Conservation (phyloP, 2,113 vertebrate species). For the Myiopsitta monachus region DNA sequence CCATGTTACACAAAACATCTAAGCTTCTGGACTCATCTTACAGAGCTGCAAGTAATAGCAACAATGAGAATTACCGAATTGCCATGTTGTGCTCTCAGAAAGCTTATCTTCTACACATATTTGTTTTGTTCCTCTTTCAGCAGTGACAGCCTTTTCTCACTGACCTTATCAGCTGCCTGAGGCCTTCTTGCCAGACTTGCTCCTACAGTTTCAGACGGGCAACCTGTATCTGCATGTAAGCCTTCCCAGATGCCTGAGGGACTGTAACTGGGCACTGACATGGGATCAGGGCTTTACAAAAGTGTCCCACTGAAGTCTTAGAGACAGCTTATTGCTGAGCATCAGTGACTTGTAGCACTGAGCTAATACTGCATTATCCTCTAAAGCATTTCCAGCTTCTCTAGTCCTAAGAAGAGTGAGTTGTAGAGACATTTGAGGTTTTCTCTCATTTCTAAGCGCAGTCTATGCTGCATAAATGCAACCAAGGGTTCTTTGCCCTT, state of each 20-base stretch:
- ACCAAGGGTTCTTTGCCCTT: fast-evolving
- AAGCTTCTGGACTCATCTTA: slow-evolving; percentile 23
- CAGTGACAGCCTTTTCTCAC: neutral
- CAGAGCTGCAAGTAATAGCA: neutral
- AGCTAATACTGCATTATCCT: neutral
- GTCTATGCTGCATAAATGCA: neutral
- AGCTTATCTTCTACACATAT: neutral
- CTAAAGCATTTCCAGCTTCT: neutral
- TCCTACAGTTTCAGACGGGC: neutral
- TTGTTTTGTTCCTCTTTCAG: neutral
- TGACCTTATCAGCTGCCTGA: fast-evolving
- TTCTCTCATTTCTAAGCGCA: neutral
- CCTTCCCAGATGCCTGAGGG: neutral
- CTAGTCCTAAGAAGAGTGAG: neutral
- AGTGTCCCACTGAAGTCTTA: neutral
- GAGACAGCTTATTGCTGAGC: neutral
- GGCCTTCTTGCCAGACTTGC: neutral
- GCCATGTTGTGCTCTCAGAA: neutral
- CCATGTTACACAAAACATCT: slow-evolving; percentile 15
- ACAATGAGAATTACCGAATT: neutral
- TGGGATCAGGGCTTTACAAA: neutral
- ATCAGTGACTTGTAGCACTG: neutral
- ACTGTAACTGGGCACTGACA: neutral
- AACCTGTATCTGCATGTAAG: neutral
- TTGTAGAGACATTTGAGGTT: neutral